A percentile compares a stretch with the other conserved stretches of the same genome.
Evolutionary conservation across 1,140 invertebrate species (phyloP).

Genomic region (Caenorhabditis tropicalis): DNA sequence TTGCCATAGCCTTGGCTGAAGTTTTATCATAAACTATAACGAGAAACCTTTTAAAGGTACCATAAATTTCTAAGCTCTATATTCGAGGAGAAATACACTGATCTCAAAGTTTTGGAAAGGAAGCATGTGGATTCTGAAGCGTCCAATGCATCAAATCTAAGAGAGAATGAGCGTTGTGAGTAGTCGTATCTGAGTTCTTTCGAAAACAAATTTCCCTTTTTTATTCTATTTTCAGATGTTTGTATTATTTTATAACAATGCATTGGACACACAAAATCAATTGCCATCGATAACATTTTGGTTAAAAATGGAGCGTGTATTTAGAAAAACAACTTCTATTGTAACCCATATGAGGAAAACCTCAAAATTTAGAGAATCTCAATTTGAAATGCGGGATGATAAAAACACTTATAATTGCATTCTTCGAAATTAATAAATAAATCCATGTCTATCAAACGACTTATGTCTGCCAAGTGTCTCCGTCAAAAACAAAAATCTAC

Average conservation of each 20-base stretch:
- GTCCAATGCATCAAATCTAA: slow-evolving; percentile 43
- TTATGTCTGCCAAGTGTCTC: no score
- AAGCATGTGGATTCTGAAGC: no score
- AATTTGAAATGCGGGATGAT: neutral
- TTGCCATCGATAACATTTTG: slow-evolving; percentile 52
- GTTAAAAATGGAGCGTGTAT: slow-evolving; percentile 27
- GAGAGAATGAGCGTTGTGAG: slow-evolving; percentile 47
- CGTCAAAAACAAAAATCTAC: no score
- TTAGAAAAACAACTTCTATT: neutral
- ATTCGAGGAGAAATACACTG: no score
- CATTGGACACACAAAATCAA: slow-evolving; percentile 47
- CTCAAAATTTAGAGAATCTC: neutral
- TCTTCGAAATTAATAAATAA: no score
- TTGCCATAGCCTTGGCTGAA: no score
- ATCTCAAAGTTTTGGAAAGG: no score
- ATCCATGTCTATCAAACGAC: no score
- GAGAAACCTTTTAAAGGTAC: no score
- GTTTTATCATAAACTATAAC: no score
- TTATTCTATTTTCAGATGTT: slow-evolving; percentile 44
- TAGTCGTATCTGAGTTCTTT: slow-evolving; percentile 15
- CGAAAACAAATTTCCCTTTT: neutral
- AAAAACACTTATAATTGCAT: no score
- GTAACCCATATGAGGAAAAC: neutral
- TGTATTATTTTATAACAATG: slow-evolving; percentile 51
- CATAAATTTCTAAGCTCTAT: no score